Base-by-base conservation (phyloP, 2,797 vertebrate genomes). In the Parotocinclus haroldoi region DNA sequence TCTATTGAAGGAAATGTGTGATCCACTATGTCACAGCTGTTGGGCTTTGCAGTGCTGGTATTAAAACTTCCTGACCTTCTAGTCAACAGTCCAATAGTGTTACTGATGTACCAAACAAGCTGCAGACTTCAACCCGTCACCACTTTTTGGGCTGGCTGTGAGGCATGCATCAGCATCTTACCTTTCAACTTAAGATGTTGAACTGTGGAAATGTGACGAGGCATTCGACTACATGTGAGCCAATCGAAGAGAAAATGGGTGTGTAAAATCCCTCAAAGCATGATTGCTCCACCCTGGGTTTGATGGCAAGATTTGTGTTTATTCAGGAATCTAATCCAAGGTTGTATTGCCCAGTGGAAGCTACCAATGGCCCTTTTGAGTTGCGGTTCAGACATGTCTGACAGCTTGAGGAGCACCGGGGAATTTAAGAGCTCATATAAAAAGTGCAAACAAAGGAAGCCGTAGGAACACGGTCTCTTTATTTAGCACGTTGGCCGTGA, bases 341-440 rank as follows among this genome's bases (percentile, higher is more conserved):
- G 11, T 48, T 3, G 63, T 56, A 37, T 52, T 66, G 54, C 58
- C 63, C 18, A 39, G 55, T 60, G 63, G 19, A 73, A 58, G 76
- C 55, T 38, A 68, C 59, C 67, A 10, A 59, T 19, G 8, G n/a
- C 50, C 27, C 27, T 27, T 27, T 27, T 63, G 53, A 77, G 38
- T 67, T 71, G 57, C 12, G 44, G 58, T 58, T 71, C 58, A 69
- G 69, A 67, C 74, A 50, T 56, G 58, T 67, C 40, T 63, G 58
- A 63, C 62, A 42, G 71, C 64, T 65, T 61, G 64, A 51, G 63
- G 62, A 54, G 55, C 44, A 17, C 37, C 19, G 45, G 49, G 56
- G 52, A 42, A 50, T 61, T 66, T 62, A 61, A 58, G 58, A 68
- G 72, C 52, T 53, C 69, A 65, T 66, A 75, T 67, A 70, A 60